Conservation (phyloP, 2,797 vertebrate genomes). For the Peromyscus nudipes region DNA sequence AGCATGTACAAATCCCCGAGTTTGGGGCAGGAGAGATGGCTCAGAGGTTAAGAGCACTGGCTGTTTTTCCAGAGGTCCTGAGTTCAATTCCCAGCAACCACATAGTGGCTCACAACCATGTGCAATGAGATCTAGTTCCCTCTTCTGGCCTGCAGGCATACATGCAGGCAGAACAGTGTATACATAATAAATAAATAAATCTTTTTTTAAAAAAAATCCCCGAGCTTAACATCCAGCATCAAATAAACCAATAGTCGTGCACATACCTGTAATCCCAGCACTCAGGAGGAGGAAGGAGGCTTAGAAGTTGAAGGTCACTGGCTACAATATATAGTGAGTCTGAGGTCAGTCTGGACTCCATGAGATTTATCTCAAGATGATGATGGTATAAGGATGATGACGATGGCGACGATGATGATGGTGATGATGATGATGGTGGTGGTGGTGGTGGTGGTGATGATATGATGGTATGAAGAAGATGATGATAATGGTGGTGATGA, state of each 20-base stretch:
- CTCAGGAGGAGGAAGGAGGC: background rate
- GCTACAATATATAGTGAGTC: background rate
- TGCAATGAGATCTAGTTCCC: too few species aligned
- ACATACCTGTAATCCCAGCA: background rate
- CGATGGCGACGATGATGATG: background rate
- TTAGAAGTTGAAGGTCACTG: background rate
- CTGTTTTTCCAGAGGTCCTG: too few species aligned
- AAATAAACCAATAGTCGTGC: background rate
- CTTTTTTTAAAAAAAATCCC: background rate
- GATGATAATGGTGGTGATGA: too few species aligned
- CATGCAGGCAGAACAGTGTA: too few species aligned
- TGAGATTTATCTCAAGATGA: background rate
- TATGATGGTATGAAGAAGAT: too few species aligned
- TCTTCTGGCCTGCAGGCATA: too few species aligned
- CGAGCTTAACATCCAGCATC: background rate
- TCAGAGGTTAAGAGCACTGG: too few species aligned
- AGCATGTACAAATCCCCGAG: background rate
- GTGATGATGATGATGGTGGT: too few species aligned
- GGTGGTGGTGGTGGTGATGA: too few species aligned
- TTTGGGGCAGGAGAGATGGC: background rate
- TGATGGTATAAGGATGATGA: background rate
- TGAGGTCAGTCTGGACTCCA: background rate
- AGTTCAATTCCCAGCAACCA: too few species aligned
- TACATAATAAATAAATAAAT: too few species aligned
- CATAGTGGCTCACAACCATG: too few species aligned